Percentiles rank a stretch among this genome's conserved stretches.
Conservation (phyloP, 2,888 invertebrate genomes). For the Peribatodes rhomboidaria region DNA sequence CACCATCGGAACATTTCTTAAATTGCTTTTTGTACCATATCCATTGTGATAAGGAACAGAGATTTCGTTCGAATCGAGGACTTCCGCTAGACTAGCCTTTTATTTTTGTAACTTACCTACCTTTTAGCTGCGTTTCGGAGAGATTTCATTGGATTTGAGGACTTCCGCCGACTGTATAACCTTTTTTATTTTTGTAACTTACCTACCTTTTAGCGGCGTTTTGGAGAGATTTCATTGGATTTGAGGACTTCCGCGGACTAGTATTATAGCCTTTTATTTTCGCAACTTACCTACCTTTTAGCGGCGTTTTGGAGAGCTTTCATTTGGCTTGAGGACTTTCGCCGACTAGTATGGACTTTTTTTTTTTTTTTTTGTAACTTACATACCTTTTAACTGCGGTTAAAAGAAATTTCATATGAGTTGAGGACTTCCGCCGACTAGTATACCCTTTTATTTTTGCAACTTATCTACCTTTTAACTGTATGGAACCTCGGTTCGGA, state of each 20-base stretch:
- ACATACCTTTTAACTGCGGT: neutral
- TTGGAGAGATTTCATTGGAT: no score
- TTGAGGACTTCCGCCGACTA: constrained; percentile 13
- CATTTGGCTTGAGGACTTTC: no score
- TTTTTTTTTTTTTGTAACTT: no score
- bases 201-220: no score
- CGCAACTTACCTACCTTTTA: no score
- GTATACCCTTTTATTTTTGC: constrained; percentile 2
- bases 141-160: constrained; percentile 8
- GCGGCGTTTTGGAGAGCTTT: no score
- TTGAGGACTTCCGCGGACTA: no score
- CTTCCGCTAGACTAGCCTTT: constrained; percentile 13
- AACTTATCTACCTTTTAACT: neutral
- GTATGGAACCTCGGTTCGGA: constrained; percentile 5
- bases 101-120: constrained; percentile 2
- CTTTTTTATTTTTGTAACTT: no score
- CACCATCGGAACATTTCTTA: neutral
- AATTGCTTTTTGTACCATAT: constrained; percentile 1
- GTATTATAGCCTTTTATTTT: no score
- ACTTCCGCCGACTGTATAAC: no score
- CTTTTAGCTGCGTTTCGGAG: constrained; percentile 9
- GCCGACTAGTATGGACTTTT: no score
- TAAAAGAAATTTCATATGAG: neutral
- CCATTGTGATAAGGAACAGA: constrained; percentile 7
- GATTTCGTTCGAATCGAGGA: neutral